phyloP scores from a whole-genome alignment of 1,140 invertebrate species.

The Brachionus paranguensis region DNA sequence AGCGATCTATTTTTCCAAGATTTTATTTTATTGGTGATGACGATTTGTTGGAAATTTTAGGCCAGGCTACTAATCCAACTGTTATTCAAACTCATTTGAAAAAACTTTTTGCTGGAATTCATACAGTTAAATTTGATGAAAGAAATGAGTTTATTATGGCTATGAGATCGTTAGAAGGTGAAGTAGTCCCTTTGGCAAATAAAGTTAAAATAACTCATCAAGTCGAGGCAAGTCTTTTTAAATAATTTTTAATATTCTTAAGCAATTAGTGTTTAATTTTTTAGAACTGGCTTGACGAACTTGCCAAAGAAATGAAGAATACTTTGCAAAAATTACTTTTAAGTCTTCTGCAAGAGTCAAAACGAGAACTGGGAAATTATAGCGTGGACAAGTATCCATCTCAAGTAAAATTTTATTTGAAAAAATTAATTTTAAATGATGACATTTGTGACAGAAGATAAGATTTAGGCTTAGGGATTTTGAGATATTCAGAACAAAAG shows the following conservation, averaged over 20 bases:
- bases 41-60: constrained; percentile 84
- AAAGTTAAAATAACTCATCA: constrained; percentile 70
- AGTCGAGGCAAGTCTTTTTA: constrained; percentile 65
- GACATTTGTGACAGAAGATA: no score
- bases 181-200: constrained; percentile 70
- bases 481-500: no score
- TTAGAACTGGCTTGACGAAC: constrained; percentile 71
- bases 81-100: constrained; percentile 86
- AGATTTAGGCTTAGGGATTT: no score
- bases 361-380: constrained; percentile 45
- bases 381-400: constrained; percentile 67
- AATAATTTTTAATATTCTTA: neutral
- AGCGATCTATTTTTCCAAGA: constrained; percentile 82
- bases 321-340: constrained; percentile 65
- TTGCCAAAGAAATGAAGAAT: constrained; percentile 73
- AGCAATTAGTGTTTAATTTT: neutral
- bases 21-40: constrained; percentile 95
- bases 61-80: constrained; percentile 72
- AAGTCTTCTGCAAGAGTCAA: constrained; percentile 64
- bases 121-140: constrained; percentile 66
- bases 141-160: constrained; percentile 64
- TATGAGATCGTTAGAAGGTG: constrained; percentile 74
- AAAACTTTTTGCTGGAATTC: constrained; percentile 86
- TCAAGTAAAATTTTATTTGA: constrained; percentile 47
- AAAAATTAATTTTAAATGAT: no score